Evolutionary conservation across 1,140 invertebrate species (phyloP), one percentile per base, ranked within the genome.

Genomic region (Drosophila eugracilis): DNA sequence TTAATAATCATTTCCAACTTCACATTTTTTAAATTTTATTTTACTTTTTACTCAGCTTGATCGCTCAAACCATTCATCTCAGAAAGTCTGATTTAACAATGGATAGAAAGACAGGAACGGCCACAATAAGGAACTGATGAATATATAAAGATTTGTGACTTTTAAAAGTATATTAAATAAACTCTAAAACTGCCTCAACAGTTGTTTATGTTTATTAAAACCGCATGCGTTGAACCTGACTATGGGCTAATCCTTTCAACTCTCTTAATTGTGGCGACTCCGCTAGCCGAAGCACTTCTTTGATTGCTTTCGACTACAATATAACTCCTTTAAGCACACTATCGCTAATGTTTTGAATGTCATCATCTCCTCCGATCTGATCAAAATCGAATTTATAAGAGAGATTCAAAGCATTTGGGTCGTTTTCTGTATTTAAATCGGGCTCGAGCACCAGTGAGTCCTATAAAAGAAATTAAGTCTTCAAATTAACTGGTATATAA

Each of bases 261-360:
- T n/a, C n/a, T n/a, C n/a, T n/a, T n/a, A n/a, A n/a, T n/a, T n/a
- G n/a, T n/a, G n/a, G n/a, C n/a, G n/a, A n/a, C n/a, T n/a, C n/a
- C n/a, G n/a, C n/a, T n/a, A n/a, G n/a, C n/a, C n/a, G n/a, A n/a
- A n/a, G n/a, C n/a, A n/a, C n/a, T n/a, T n/a, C n/a, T 45, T 5
- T 26, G 19, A n/a, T 48, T 47, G 7, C 12, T 19, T 44, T 49
- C n/a, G 12, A 5, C 47, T 89, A 91, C 37, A 81, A 48, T 30
- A 60, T 63, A 30, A 89, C 50, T 67, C 90, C 84, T 2, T 90
- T 83, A 14, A 91, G 59, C 10, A 91, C 75, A 26, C 77, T 80
- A 41, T 91, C 90, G 52, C 90, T 91, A 14, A 84, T 78, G 36
- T 91, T 79, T 9, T 58, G 76, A 44, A 91, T 50, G 14, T 80